Evolutionary conservation across 2,888 invertebrate genomes (phyloP).

Genomic region (Tipula vernalis): DNA sequence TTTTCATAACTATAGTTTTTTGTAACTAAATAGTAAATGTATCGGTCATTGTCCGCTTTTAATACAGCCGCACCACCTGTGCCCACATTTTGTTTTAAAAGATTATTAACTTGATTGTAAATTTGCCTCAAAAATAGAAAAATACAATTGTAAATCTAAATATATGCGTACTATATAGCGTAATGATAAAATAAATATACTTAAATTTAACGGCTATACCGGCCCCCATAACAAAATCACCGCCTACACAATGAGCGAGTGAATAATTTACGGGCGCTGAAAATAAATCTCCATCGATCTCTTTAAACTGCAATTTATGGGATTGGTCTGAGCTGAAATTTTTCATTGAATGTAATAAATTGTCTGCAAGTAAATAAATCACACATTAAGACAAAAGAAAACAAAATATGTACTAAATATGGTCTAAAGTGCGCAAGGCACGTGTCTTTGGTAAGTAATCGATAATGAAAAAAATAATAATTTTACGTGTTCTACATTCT

Average conservation of each 20-base stretch:
- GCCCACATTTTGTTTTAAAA: conserved; percentile 24
- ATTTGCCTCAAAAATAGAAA: conserved; percentile 24
- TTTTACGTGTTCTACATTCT: neutral
- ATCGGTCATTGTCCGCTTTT: conserved; percentile 31
- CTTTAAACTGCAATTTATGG: conserved; percentile 20
- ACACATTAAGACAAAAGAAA: neutral
- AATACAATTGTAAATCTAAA: neutral
- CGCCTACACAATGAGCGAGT: conserved; percentile 44
- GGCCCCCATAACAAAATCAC: conserved; percentile 43
- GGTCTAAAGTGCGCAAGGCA: neutral
- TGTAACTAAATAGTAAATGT: conserved; percentile 47
- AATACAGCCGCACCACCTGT: conserved; percentile 41
- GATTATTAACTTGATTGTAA: conserved; percentile 25
- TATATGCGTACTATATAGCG: neutral
- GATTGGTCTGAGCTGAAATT: neutral
- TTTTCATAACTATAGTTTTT: conserved; percentile 40
- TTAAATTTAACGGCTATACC: conserved; percentile 40
- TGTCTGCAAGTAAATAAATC: neutral
- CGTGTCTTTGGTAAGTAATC: neutral
- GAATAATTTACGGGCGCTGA: conserved; percentile 37
- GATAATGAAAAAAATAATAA: neutral
- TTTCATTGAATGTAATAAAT: neutral
- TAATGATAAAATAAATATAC: neutral
- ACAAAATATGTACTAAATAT: neutral
- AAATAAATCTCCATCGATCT: conserved; percentile 41